Percentiles rank a stretch among this genome's conserved stretches.
phyloP scores from a whole-genome alignment of 1,140 invertebrate species.

The Polypedilum pembai region DNA sequence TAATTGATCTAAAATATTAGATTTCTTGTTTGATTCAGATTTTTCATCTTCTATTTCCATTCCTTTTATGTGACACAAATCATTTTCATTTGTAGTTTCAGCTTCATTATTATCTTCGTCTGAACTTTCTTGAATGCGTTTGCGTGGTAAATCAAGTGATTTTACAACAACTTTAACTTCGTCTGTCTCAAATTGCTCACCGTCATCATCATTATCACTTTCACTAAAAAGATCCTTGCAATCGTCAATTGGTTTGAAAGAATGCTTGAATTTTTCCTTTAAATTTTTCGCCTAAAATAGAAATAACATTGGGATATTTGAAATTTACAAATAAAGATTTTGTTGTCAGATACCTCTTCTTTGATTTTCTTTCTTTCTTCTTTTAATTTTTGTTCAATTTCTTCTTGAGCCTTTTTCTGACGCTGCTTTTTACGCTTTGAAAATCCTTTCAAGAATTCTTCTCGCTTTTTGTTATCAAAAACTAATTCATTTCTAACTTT shows the following conservation, averaged over 20 bases:
- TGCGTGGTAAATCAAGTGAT: background rate
- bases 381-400: constrained; percentile 56
- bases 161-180: background rate
- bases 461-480: background rate
- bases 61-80: background rate
- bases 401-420: constrained; percentile 56
- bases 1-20: too few relatives aligned
- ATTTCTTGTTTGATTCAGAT: background rate
- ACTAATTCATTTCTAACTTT: background rate
- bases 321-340: background rate
- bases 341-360: constrained; percentile 46
- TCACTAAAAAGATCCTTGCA: background rate
- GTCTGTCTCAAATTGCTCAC: background rate
- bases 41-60: background rate
- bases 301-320: background rate
- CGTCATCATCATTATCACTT: background rate
- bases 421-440: constrained; percentile 60
- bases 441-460: constrained; percentile 62
- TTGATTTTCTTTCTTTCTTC: constrained; percentile 61
- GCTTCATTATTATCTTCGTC: background rate
- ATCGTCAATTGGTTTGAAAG: background rate
- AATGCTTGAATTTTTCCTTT: background rate
- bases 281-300: background rate
- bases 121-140: background rate
- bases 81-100: background rate